These are phyloP conservation scores for Argynnis bischoffii DNA, from an alignment of 2,888 invertebrate species.

Conservation along the genomic window DNA sequence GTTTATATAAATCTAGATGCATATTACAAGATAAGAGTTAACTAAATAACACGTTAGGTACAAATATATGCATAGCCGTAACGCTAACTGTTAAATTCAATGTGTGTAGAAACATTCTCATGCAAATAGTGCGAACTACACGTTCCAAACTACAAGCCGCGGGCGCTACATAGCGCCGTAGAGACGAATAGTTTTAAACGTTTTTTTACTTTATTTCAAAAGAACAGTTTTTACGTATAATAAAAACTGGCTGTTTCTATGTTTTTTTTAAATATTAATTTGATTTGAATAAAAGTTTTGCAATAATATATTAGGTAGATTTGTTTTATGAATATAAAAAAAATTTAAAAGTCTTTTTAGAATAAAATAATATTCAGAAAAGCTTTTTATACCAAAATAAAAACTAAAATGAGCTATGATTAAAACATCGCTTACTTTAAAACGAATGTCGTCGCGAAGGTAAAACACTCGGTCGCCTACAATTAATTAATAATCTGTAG, in stretches of 20 bases:
- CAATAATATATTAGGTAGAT: too few species aligned
- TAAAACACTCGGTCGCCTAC: constrained; percentile 1
- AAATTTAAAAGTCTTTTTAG: too few species aligned
- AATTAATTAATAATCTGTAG: constrained; percentile 33
- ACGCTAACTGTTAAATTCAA: constrained; percentile 15
- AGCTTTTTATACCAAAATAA: too few species aligned
- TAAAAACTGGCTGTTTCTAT: too few species aligned
- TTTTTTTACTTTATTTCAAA: constrained; percentile 2
- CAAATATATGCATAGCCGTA: constrained; percentile 4
- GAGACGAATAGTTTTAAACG: neutral
- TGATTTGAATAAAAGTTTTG: too few species aligned
- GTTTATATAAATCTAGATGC: neutral
- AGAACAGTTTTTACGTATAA: too few species aligned
- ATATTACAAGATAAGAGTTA: constrained; percentile 11
- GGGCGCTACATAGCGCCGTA: constrained; percentile 10
- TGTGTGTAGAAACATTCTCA: constrained; percentile 32
- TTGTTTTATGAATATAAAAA: too few species aligned
- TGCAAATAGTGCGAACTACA: constrained; percentile 27
- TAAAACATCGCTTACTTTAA: neutral
- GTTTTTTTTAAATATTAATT: too few species aligned
- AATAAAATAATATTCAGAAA: too few species aligned
- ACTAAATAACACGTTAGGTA: constrained; percentile 13
- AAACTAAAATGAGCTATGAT: too few species aligned
- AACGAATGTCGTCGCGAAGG: neutral
- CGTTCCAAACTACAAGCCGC: constrained; percentile 23